These are phyloP conservation scores for Thaumatotibia leucotreta DNA, from an alignment of 1,140 invertebrate species.

Conservation along the genomic window DNA sequence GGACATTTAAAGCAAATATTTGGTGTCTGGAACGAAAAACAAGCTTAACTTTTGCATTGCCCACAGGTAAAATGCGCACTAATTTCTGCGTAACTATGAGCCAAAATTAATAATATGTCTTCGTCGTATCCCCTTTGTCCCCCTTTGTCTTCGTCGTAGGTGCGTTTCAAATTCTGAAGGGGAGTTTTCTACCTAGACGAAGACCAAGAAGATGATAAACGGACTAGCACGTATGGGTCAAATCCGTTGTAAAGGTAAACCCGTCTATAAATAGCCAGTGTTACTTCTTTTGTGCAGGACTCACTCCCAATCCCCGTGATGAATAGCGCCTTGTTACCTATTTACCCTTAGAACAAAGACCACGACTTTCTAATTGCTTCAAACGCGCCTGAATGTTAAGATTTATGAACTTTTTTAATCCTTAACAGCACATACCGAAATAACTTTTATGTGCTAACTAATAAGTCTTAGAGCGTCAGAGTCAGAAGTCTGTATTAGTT, in stretches of 20 bases:
- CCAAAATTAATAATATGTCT: no score
- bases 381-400: slow-evolving; percentile 31
- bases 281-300: neutral
- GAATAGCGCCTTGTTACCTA: slow-evolving; percentile 4
- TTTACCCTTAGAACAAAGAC: slow-evolving; percentile 34
- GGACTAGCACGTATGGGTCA: neutral
- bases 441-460: slow-evolving; percentile 17
- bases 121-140: no score
- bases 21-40: no score
- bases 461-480: no score
- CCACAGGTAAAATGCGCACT: no score
- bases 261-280: neutral
- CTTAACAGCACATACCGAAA: slow-evolving; percentile 16
- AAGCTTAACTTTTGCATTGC: no score
- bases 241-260: neutral
- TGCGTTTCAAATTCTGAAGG: no score
- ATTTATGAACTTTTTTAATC: slow-evolving; percentile 32
- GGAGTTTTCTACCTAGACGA: no score
- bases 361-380: slow-evolving; percentile 48
- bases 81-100: no score
- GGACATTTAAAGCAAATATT: no score
- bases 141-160: no score
- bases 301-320: neutral
- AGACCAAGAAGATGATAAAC: no score
- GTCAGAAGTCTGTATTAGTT: slow-evolving; percentile 26